Base-by-base conservation (phyloP, 2,113 vertebrate genomes). In the Channa argus region DNA sequence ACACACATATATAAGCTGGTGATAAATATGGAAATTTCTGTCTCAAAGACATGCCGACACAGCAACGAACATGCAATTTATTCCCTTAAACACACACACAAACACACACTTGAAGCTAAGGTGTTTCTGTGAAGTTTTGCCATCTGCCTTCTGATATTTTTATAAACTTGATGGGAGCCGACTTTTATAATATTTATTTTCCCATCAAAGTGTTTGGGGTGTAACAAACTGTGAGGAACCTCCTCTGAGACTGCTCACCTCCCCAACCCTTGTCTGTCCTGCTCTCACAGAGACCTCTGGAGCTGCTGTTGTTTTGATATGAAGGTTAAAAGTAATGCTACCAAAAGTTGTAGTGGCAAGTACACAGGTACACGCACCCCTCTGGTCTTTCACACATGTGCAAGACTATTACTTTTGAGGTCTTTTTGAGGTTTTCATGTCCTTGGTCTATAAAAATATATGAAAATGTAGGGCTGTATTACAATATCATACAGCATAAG, bases 21-120 rank as follows among this genome's bases (percentile, higher is more conserved):
- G 70, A 86, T 78, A 82, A 74, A 86, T 80, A 88, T 87, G 84
- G 66, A 86, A 82, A 87, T 83, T 37, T 75, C 63, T 46, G 38
- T 80, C 73, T 85, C 50, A 75, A 68, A 82, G 65, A 85, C 66
- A 59, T 63, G 77, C 64, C 33, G 10, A 63, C 58, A 64, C 56
- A 69, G 66, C 69, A 68, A 59, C 69, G 71, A 80, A 83, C 83
- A 90, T 65, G 70, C 67, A 86, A 85, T 81, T 79, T 39, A 74
- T 62, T 71, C 59, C 52, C 54, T 59, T 66, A 45, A 37, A 46
- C 24, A 14, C 8, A 49, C 66, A 49, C 56, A 33, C 60, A 53
- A 39, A 44, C 37, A 52, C 44, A 39, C 52, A 72, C 79, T 73
- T 2, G 39, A 52, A 63, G 77, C 53, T 34, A 14, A 64, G 67